Evolutionary conservation across 2,888 invertebrate species (phyloP).

Genomic region (Melinopterus prodromus): DNA sequence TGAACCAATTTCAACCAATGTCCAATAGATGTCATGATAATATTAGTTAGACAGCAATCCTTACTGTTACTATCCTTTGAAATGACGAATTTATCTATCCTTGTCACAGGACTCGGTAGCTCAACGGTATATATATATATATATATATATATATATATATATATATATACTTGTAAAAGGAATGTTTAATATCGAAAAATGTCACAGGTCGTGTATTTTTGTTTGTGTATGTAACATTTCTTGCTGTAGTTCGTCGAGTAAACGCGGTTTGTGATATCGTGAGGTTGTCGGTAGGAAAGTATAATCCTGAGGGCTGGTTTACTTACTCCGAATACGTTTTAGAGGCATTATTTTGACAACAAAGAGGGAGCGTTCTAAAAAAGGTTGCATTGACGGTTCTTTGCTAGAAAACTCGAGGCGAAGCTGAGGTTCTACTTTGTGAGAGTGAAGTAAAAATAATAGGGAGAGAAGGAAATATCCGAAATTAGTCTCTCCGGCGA

Average conservation of each 20-base stretch:
- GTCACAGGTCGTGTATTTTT: not conserved
- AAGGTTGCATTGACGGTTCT: not conserved
- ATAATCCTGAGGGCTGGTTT: not conserved
- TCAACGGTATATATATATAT: too few species aligned
- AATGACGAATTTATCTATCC: too few species aligned
- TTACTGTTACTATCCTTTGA: too few species aligned
- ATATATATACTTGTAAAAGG: not conserved
- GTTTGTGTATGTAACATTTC: not conserved
- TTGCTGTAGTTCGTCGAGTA: not conserved
- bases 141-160: too few species aligned
- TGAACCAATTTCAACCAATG: too few species aligned
- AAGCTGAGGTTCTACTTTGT: not conserved
- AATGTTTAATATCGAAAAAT: not conserved
- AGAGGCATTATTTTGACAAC: not conserved
- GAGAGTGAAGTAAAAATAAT: not conserved
- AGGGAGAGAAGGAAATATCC: not conserved
- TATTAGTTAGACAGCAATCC: too few species aligned
- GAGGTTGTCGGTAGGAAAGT: not conserved
- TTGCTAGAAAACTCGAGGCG: not conserved
- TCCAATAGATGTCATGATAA: too few species aligned
- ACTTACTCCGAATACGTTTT: not conserved
- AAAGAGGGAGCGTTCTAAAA: not conserved
- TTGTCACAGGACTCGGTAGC: too few species aligned
- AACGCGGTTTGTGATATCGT: not conserved
- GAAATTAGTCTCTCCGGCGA: not conserved